Evolutionary conservation across 2,888 invertebrate genomes (phyloP).

Genomic region (Nematopogon swammerdamellus): DNA sequence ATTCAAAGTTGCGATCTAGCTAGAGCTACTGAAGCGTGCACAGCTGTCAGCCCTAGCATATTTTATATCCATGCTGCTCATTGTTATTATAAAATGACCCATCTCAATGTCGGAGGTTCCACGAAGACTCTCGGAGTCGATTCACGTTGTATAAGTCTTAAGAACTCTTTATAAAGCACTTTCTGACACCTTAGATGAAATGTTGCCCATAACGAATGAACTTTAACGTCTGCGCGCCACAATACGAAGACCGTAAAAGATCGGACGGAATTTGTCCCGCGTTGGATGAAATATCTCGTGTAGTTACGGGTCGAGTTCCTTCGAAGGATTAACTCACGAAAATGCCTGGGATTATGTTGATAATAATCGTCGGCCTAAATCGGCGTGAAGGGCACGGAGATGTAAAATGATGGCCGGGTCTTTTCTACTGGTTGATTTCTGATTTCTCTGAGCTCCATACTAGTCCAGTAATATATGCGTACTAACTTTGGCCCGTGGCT

Average conservation of each 20-base stretch:
- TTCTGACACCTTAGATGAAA: slow-evolving; percentile 50
- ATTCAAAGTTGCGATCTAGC: no score
- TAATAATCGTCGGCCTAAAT: no score
- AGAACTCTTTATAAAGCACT: slow-evolving; percentile 39
- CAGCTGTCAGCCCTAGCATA: slow-evolving; percentile 20
- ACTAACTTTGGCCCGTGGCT: no score
- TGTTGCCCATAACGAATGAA: slow-evolving; percentile 39
- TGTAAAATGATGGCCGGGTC: no score
- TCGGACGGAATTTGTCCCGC: slow-evolving; percentile 3
- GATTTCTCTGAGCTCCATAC: no score
- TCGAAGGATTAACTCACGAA: neutral
- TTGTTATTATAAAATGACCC: slow-evolving; percentile 53
- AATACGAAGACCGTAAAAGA: slow-evolving; percentile 19
- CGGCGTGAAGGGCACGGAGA: no score
- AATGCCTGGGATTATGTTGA: neutral
- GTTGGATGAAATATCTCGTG: neutral
- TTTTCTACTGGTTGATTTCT: no score
- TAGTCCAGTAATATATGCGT: no score
- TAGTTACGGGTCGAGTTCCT: neutral
- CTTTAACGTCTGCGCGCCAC: slow-evolving; percentile 19
- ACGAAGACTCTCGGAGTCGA: slow-evolving; percentile 2
- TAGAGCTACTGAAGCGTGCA: no score
- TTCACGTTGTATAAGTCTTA: slow-evolving; percentile 15
- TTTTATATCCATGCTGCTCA: slow-evolving; percentile 16
- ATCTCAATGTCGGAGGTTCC: slow-evolving; percentile 51